Base-by-base conservation (phyloP, 2,113 vertebrate species). In the Natator depressus region DNA sequence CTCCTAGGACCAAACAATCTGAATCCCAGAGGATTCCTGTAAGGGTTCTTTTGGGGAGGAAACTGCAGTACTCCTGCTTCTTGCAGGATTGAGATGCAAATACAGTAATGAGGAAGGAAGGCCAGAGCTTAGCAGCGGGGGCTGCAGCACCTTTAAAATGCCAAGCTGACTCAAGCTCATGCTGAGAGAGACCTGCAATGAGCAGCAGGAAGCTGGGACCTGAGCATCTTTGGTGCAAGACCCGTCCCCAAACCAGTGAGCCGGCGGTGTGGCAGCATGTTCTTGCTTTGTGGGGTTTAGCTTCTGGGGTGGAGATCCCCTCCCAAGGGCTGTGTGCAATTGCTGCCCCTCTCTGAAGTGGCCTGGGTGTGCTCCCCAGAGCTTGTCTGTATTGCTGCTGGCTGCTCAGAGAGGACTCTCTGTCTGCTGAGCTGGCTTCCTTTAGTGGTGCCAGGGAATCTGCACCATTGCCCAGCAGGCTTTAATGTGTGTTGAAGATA, bases 311-410 rank as follows among this genome's bases (percentile, higher is more conserved):
- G 35, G 35, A 17, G 62, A 17, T 35, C 29, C 11, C 59, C 59
- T 65, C 35, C 62, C 51, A 65, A 35, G 12, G 62, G 46, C 78
- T 87, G 35, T 83, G 47, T 25, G 3, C 10, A 20, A 84, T 46
- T 27, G 38, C 46, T 89, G 79, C 35, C 31, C 51, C 47, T 42
- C 38, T 84, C 0, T 0, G 3, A 0, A 1, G 53, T 46, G 84
- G 75, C 87, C 75, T 1, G 0, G 57, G 50, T 53, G 17, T 24
- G 0, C 3, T 65, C 62, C 49, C 75, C 53, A 69, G 1, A 62
- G 42, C 38, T 46, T 76, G 10, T 42, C 10, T 76, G 5, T 47
- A 46, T 38, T 47, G 38, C 42, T 24, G 42, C 75, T 76, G 24
- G 10, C 72, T 76, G 38, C 10, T 12, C 11, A 46, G 38, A 76